These are phyloP conservation scores for Drosophila varians DNA, from an alignment of 1,140 invertebrate genomes.

Conservation along the genomic window DNA sequence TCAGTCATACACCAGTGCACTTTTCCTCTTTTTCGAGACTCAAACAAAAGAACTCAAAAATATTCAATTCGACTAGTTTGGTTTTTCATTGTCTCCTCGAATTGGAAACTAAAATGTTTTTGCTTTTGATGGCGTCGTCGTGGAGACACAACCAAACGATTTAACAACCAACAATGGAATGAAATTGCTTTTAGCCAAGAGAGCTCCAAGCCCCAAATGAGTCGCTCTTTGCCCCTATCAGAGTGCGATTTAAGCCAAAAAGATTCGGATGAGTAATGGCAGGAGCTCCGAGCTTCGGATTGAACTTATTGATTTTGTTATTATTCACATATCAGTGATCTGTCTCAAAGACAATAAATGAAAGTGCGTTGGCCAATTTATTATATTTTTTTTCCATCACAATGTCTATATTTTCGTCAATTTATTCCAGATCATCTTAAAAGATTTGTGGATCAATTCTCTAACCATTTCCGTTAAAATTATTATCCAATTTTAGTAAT, in stretches of 20 bases:
- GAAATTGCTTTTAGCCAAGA: constrained; percentile 36
- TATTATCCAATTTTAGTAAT: too few relatives aligned
- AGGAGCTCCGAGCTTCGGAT: background rate
- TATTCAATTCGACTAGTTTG: constrained; percentile 3
- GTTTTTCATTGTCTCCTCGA: constrained; percentile 33
- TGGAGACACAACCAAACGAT: constrained; percentile 78
- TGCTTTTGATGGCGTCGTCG: constrained; percentile 47
- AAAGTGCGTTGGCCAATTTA: background rate
- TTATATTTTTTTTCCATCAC: too few relatives aligned
- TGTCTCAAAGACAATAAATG: background rate
- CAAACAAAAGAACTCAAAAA: constrained; percentile 27
- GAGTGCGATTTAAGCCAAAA: constrained; percentile 17
- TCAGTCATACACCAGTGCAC: constrained; percentile 41
- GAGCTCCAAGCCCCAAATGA: constrained; percentile 3
- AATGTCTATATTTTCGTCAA: background rate
- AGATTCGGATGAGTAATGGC: constrained; percentile 13
- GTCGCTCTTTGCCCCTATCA: constrained; percentile 15
- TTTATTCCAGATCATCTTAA: background rate
- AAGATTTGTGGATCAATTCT: too few relatives aligned
- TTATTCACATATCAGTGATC: background rate
- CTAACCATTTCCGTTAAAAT: too few relatives aligned
- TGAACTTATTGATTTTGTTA: constrained; percentile 31
- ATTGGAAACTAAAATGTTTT: constrained; percentile 25
- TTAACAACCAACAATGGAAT: constrained; percentile 69
- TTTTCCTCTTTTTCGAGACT: constrained; percentile 4